Evolutionary conservation across 2,888 invertebrate genomes (phyloP).

Genomic region (Orchestes rusci): DNA sequence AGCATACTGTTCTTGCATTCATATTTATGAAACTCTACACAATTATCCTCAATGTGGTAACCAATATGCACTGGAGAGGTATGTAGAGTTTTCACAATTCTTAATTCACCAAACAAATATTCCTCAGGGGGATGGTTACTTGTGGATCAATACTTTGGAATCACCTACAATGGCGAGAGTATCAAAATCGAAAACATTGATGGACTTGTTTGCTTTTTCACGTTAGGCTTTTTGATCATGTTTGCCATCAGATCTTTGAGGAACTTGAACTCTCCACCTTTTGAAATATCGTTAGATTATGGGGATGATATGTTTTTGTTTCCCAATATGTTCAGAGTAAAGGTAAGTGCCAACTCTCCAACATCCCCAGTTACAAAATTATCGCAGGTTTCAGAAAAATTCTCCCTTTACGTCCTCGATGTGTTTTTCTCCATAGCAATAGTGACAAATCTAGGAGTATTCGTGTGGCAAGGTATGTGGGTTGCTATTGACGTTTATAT

Average conservation of each 20-base stretch:
- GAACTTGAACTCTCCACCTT: conserved; percentile 51
- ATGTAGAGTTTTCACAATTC: conserved; percentile 3
- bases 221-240: conserved; percentile 19
- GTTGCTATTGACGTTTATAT: conserved; percentile 32
- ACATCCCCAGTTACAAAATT: too few relatives aligned
- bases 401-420: conserved; percentile 18
- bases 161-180: conserved; percentile 1
- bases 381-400: conserved; percentile 15
- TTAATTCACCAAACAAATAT: not conserved
- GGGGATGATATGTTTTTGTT: conserved; percentile 53
- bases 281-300: conserved; percentile 52
- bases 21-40: conserved; percentile 41
- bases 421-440: conserved; percentile 16
- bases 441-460: conserved; percentile 16
- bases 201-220: conserved; percentile 16
- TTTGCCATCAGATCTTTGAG: conserved; percentile 44
- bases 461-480: conserved; percentile 24
- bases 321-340: conserved; percentile 49
- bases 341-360: too few relatives aligned
- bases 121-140: conserved; percentile 23
- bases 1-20: conserved; percentile 19
- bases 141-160: conserved; percentile 26
- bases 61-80: conserved; percentile 50
- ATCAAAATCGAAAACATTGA: conserved; percentile 9
- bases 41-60: conserved; percentile 46